Percentiles rank a stretch among this genome's conserved stretches.
Conservation (phyloP, 2,888 invertebrate species). For the Xestia xanthographa region DNA sequence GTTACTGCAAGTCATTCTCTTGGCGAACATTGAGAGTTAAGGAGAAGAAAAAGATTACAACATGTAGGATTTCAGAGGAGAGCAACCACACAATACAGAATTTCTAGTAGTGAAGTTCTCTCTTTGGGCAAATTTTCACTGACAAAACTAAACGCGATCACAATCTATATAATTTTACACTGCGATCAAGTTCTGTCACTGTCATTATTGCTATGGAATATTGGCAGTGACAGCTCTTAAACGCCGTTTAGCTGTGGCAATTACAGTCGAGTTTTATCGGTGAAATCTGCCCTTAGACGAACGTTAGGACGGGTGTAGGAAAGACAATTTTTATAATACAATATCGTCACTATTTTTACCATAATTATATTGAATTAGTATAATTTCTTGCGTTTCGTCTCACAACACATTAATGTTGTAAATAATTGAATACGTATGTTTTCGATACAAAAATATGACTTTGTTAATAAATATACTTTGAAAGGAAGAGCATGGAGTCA, state of each 20-base stretch:
- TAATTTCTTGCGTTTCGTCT: slow-evolving; percentile 41
- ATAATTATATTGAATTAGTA: slow-evolving; percentile 30
- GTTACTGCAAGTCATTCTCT: slow-evolving; percentile 32
- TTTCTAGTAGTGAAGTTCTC: not conserved
- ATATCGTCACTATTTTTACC: slow-evolving; percentile 38
- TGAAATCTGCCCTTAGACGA: slow-evolving; percentile 7
- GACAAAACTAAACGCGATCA: not conserved
- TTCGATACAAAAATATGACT: slow-evolving; percentile 72
- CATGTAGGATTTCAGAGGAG: slow-evolving; percentile 28
- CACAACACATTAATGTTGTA: slow-evolving; percentile 59
- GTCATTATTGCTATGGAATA: not conserved
- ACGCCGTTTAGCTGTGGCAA: not conserved
- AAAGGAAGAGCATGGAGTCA: slow-evolving; percentile 73
- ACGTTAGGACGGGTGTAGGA: slow-evolving; percentile 61
- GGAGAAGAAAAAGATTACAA: slow-evolving; percentile 47
- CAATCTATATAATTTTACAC: not conserved
- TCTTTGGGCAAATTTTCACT: not conserved
- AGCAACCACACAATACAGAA: slow-evolving; percentile 28
- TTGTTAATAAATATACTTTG: slow-evolving; percentile 70
- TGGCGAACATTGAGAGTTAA: slow-evolving; percentile 54
- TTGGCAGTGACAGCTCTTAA: not conserved
- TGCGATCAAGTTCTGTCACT: not conserved
- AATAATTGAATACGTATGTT: slow-evolving; percentile 61
- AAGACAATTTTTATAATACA: slow-evolving; percentile 39
- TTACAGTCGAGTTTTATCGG: not conserved